Conservation (phyloP, 2,113 vertebrate species). For the Catharus bicknelli region DNA sequence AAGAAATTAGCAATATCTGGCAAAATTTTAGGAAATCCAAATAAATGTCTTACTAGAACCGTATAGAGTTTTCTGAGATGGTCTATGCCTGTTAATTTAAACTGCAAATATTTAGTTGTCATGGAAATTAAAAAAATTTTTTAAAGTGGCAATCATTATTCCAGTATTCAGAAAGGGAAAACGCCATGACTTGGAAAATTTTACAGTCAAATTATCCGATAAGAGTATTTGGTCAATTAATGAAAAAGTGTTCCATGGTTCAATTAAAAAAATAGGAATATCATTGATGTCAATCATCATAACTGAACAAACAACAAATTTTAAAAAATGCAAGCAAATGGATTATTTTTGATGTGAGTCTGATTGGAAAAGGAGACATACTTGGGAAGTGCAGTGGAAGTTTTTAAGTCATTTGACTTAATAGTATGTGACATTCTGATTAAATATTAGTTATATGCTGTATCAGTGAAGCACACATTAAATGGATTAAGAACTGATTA, state of each 20-base stretch:
- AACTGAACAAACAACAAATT: neutral
- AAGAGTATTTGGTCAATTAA: neutral
- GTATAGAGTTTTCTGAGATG: neutral
- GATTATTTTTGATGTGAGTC: neutral
- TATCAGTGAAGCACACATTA: slow-evolving; percentile 59
- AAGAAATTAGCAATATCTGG: neutral
- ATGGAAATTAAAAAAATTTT: neutral
- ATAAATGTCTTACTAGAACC: neutral
- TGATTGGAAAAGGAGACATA: neutral
- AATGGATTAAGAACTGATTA: slow-evolving; percentile 68
- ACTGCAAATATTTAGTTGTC: neutral
- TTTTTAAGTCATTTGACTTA: slow-evolving; percentile 4
- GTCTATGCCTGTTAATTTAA: neutral
- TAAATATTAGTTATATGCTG: slow-evolving; percentile 56
- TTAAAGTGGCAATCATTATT: neutral
- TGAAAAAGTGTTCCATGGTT: neutral
- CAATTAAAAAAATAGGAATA: neutral
- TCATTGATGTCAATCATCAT: neutral
- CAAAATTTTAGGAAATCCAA: neutral
- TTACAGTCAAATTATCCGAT: neutral
- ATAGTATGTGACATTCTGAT: slow-evolving; percentile 34
- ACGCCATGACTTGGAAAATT: neutral
- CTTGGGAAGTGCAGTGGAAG: neutral
- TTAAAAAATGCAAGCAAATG: fast-evolving
- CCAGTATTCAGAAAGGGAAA: neutral